A percentile compares a stretch with the other conserved stretches of the same genome.
phyloP scores from a whole-genome alignment of 2,797 vertebrate genomes.

The Arctocebus calabarensis region DNA sequence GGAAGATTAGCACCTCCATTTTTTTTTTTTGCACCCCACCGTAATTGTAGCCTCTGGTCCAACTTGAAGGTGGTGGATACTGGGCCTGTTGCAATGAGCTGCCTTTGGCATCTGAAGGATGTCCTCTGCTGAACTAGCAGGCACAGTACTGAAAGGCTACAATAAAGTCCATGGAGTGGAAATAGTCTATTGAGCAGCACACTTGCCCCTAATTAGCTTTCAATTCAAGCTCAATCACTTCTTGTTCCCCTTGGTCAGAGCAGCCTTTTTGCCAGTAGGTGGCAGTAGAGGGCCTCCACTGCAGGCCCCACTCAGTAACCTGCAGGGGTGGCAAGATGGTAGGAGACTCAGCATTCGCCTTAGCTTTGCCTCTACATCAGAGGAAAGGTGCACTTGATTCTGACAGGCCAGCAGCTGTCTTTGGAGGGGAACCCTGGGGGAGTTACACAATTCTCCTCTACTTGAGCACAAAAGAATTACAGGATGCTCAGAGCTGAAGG shows the following conservation, averaged over 20 bases:
- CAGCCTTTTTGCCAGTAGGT: slow-evolving; percentile 43
- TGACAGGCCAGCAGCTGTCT: background rate
- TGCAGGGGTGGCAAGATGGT: too few species aligned
- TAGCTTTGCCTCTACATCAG: background rate
- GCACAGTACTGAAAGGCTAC: background rate
- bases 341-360: background rate
- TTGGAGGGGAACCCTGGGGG: background rate
- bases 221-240: background rate
- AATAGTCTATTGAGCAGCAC: background rate
- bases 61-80: background rate
- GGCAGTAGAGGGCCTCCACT: background rate
- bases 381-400: background rate
- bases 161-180: background rate
- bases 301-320: accelerated
- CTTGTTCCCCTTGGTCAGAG: background rate
- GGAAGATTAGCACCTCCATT: background rate
- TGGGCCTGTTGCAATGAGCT: background rate
- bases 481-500: background rate
- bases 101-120: background rate
- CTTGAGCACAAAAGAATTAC: background rate
- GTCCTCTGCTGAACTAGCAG: background rate
- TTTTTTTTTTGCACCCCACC: background rate
- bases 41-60: background rate
- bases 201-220: background rate
- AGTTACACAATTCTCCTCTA: background rate